Conservation (phyloP, 2,113 vertebrate genomes). For the Campylomormyrus tamandua region DNA sequence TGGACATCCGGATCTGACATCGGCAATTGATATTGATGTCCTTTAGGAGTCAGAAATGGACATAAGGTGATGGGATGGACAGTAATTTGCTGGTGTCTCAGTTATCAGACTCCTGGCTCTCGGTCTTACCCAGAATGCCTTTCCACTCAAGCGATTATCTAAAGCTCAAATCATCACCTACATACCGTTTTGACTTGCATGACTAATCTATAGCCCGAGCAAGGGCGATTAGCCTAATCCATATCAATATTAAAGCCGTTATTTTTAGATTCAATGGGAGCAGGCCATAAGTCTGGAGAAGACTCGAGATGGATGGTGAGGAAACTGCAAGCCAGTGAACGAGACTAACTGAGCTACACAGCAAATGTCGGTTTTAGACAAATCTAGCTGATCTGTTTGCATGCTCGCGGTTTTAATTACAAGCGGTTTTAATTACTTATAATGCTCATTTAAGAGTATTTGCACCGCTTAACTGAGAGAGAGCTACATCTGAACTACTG, state of each 20-base stretch:
- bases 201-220: neutral
- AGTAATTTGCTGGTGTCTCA: neutral
- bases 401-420: neutral
- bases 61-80: neutral
- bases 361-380: neutral
- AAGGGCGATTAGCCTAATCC: neutral
- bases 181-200: neutral
- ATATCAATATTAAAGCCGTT: constrained; percentile 4
- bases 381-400: neutral
- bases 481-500: neutral
- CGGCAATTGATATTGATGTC: neutral
- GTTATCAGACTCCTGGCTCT: neutral
- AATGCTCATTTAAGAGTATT: neutral
- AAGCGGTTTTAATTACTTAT: neutral
- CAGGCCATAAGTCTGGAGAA: neutral
- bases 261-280: neutral
- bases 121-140: neutral
- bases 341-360: neutral
- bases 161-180: neutral
- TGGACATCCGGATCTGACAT: neutral
- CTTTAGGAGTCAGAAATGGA: neutral
- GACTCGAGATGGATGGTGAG: neutral
- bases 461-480: neutral
- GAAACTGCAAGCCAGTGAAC: neutral
- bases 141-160: neutral